Evolutionary conservation across 2,888 invertebrate species (phyloP), one percentile per base, ranked within the genome.

Genomic region (Spodoptera picta): DNA sequence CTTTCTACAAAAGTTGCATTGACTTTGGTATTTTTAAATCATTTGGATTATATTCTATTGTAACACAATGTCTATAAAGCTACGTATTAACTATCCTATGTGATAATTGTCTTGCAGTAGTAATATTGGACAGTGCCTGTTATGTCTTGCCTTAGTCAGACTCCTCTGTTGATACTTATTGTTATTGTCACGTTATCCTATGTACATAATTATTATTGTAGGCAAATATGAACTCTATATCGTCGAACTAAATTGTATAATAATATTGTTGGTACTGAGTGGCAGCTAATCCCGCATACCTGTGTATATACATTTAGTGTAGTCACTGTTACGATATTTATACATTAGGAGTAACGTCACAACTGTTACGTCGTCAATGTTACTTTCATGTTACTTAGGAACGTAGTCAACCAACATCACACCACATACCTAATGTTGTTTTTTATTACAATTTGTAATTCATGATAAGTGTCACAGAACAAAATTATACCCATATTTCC

Each of bases 71-170:
- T 53, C 50, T 41, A 31, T 49, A 60, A n/a, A 46, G 50, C 61
- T 60, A 19, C 14, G 57, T 48, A 55, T 44, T 47, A 44, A 66
- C 23, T 51, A 72, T 50, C 57, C 7, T 48, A 42, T 70, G 62
- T 75, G 41, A 67, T 72, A 46, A 60, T 75, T 61, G 65, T 67
- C 36, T 64, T 68, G 36, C 27, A 51, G 62, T 73, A 73, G 60
- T 51, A 62, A 67, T 62, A 65, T 57, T 62, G 54, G 80, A 67
- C 69, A 74, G 85, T 86, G 88, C 87, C 87, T 89, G 80, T 75
- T 73, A 65, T 84, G 73, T 88, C 91, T 90, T 90, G 91, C 90
- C 90, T 89, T 86, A 69, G 46, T 77, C 65, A 72, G 64, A 69
- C 60, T 70, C 58, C 55, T 76, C 69, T 79, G 76, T 82, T 81